These are phyloP conservation scores for Perca schrenkii DNA, from an alignment of 2,113 vertebrate species.

Conservation along the genomic window DNA sequence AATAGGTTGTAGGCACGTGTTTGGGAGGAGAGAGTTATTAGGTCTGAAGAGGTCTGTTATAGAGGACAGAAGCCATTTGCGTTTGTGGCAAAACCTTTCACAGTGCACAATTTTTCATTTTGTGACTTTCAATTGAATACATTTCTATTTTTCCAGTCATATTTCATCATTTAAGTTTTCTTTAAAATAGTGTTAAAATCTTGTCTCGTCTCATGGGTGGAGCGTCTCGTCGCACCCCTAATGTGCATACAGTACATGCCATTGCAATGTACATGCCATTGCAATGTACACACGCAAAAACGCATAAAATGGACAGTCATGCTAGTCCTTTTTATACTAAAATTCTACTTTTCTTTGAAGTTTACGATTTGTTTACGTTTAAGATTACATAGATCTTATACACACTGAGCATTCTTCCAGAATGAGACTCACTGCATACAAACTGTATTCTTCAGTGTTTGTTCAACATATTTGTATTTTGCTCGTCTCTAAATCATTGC, in stretches of 20 bases:
- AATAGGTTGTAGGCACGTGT: too few relatives aligned
- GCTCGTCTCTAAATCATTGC: slow-evolving; percentile 13
- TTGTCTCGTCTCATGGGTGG: too few relatives aligned
- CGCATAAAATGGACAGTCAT: not conserved
- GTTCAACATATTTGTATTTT: slow-evolving; percentile 28
- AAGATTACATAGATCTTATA: slow-evolving; percentile 16
- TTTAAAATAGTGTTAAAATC: too few relatives aligned
- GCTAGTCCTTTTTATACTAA: not conserved
- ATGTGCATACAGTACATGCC: slow-evolving; percentile 7
- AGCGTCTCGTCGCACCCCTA: too few relatives aligned
- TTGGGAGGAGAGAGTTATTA: too few relatives aligned
- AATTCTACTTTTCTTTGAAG: slow-evolving; percentile 15
- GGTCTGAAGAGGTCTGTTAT: too few relatives aligned
- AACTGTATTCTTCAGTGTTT: slow-evolving; percentile 17
- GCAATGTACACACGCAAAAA: not conserved
- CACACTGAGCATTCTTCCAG: slow-evolving; percentile 4
- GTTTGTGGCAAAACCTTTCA: too few relatives aligned
- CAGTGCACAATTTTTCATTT: too few relatives aligned
- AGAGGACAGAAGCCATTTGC: too few relatives aligned
- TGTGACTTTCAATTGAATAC: too few relatives aligned
- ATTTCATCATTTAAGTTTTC: too few relatives aligned
- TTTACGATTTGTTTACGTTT: not conserved
- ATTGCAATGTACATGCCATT: slow-evolving; percentile 12
- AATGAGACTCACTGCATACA: slow-evolving; percentile 14
- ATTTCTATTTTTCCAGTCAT: too few relatives aligned